Percentiles rank a stretch among this genome's conserved stretches.
Conservation (phyloP, 2,797 vertebrate genomes). For the Sebastes minor region DNA sequence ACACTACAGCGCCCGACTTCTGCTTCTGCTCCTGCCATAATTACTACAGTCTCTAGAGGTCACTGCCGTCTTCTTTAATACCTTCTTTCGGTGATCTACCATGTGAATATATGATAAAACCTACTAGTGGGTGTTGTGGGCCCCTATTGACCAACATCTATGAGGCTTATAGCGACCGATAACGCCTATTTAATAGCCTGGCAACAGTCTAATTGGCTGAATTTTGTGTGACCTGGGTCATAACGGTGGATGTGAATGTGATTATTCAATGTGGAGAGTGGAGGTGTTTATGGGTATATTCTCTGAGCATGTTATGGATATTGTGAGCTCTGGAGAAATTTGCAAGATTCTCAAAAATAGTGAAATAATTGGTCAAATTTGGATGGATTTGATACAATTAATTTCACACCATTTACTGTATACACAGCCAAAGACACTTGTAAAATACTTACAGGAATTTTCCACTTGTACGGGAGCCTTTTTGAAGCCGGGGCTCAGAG, state of each 20-base stretch:
- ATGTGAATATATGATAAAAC: too few relatives aligned
- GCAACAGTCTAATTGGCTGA: too few relatives aligned
- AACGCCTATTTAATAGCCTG: too few relatives aligned
- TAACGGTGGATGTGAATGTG: not conserved
- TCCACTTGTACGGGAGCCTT: constrained; percentile 84
- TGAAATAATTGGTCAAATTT: not conserved
- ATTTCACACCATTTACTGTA: not conserved
- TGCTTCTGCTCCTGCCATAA: too few relatives aligned
- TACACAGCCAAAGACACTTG: not conserved
- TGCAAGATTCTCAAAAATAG: not conserved
- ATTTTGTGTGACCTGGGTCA: not conserved
- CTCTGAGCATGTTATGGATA: not conserved
- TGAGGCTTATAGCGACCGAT: too few relatives aligned
- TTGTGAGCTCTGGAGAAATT: not conserved
- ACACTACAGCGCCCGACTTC: too few relatives aligned
- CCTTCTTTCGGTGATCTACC: too few relatives aligned
- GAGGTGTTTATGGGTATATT: not conserved
- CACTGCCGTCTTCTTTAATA: fast-evolving
- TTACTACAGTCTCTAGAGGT: too few relatives aligned
- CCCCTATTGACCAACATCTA: too few relatives aligned
- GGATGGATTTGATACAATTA: not conserved
- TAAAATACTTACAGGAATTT: constrained; percentile 92
- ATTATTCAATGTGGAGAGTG: too few relatives aligned
- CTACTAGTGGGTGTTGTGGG: too few relatives aligned
- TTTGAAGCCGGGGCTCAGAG: constrained; percentile 87